Evolutionary conservation across 2,888 invertebrate genomes (phyloP).

Genomic region (Nephrotoma appendiculata): DNA sequence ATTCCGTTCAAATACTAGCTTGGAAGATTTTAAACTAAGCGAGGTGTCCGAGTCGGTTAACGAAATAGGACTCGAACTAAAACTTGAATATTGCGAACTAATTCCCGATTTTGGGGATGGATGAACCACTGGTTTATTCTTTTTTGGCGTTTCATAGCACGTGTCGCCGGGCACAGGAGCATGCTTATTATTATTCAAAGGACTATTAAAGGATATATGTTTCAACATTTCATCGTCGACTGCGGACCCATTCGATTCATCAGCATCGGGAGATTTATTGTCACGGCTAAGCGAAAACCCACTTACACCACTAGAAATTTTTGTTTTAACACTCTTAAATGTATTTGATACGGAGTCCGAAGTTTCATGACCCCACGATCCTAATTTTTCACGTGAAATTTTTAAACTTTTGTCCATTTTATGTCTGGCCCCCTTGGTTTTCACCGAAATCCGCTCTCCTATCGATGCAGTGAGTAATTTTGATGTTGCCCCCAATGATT

Average conservation of each 20-base stretch:
- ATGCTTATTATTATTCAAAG: conserved; percentile 21
- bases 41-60: conserved; percentile 5
- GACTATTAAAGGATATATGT: conserved; percentile 28
- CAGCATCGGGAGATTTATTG: conserved; percentile 12
- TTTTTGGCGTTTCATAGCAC: conserved; percentile 27
- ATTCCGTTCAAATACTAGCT: conserved; percentile 6
- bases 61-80: conserved; percentile 10
- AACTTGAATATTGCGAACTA: conserved; percentile 14
- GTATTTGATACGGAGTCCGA: conserved; percentile 13
- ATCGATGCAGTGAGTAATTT: conserved; percentile 29
- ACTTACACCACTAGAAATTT: conserved; percentile 11
- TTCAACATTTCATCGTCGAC: conserved; percentile 25
- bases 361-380: conserved; percentile 23
- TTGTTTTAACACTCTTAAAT: conserved; percentile 18
- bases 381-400: conserved; percentile 25
- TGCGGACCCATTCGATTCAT: not conserved
- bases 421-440: conserved; percentile 27
- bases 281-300: conserved; percentile 19
- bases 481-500: conserved; percentile 29
- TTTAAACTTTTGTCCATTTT: conserved; percentile 29
- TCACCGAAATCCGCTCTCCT: conserved; percentile 27
- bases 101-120: conserved; percentile 17
- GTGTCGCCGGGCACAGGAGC: conserved; percentile 20
- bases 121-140: conserved; percentile 12
- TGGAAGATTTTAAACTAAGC: not conserved